Evolutionary conservation across 2,888 invertebrate species (phyloP).

Genomic region (Calameuta pallipes): DNA sequence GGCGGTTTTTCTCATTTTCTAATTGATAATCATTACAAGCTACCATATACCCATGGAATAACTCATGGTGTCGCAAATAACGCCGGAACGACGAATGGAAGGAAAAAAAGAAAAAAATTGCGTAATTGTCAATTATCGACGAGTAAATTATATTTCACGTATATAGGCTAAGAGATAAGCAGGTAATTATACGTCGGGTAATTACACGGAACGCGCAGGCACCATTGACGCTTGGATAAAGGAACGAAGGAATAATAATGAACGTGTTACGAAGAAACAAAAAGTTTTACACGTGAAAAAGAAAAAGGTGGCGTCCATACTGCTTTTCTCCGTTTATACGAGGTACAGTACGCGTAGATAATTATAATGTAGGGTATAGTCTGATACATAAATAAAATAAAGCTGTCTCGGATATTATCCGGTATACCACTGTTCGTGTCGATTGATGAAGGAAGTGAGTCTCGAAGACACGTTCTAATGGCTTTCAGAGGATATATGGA

Average conservation of each 20-base stretch:
- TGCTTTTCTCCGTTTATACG: background rate
- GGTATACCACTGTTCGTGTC: background rate
- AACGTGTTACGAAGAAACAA: background rate
- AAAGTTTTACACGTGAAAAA: background rate
- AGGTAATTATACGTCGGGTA: slow-evolving; percentile 37
- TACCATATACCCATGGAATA: background rate
- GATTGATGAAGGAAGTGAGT: slow-evolving; percentile 30
- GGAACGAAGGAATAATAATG: background rate
- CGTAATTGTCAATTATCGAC: slow-evolving; percentile 49
- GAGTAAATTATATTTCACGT: slow-evolving; percentile 34
- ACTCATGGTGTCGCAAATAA: background rate
- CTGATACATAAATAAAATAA: background rate
- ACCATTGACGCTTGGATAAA: background rate
- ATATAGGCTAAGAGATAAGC: slow-evolving; percentile 40
- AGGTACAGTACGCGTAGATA: background rate
- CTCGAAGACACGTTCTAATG: slow-evolving; percentile 14
- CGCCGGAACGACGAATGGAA: background rate
- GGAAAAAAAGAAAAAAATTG: slow-evolving; percentile 30
- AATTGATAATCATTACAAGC: background rate
- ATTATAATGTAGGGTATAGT: background rate
- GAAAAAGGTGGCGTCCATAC: background rate
- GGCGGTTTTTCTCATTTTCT: background rate
- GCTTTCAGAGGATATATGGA: slow-evolving; percentile 36
- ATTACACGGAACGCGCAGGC: slow-evolving; percentile 21
- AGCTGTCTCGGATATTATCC: background rate